Evolutionary conservation across 2,113 vertebrate genomes (phyloP).

Genomic region (Chelonoidis abingdonii): DNA sequence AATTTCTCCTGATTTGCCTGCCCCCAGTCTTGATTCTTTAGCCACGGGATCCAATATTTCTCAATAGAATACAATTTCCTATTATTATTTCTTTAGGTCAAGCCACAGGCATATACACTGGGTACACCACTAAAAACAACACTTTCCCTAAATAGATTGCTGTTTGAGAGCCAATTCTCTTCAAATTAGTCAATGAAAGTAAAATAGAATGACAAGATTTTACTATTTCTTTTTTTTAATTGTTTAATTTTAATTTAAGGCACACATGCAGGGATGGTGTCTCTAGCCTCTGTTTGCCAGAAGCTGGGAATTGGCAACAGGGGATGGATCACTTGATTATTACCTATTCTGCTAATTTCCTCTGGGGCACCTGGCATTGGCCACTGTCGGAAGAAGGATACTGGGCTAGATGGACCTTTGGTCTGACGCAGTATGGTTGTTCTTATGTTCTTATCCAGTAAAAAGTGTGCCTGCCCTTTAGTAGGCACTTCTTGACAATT

Average conservation of each 20-base stretch:
- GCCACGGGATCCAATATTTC: too few species aligned
- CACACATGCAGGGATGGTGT: accelerated
- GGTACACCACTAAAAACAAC: background rate
- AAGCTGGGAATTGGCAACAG: too few species aligned
- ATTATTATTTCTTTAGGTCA: background rate
- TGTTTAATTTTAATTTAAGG: background rate
- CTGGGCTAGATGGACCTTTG: too few species aligned
- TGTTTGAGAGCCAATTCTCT: background rate
- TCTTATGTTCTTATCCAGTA: too few species aligned
- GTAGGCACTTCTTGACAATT: background rate
- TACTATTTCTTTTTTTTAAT: background rate
- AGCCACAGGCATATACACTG: background rate
- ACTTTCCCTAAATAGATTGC: background rate
- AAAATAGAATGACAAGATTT: background rate
- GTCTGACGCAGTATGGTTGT: too few species aligned
- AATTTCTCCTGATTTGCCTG: background rate
- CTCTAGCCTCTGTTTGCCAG: too few species aligned
- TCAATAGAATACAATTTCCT: background rate
- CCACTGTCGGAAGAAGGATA: too few species aligned
- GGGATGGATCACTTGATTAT: too few species aligned
- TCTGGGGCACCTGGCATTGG: too few species aligned
- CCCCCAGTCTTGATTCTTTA: background rate
- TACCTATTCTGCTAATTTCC: too few species aligned
- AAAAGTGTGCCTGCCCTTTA: accelerated
- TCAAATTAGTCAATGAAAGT: background rate